A percentile compares a stretch with the other conserved stretches of the same genome.
phyloP scores from a whole-genome alignment of 2,113 vertebrate species.

The Callospermophilus lateralis region DNA sequence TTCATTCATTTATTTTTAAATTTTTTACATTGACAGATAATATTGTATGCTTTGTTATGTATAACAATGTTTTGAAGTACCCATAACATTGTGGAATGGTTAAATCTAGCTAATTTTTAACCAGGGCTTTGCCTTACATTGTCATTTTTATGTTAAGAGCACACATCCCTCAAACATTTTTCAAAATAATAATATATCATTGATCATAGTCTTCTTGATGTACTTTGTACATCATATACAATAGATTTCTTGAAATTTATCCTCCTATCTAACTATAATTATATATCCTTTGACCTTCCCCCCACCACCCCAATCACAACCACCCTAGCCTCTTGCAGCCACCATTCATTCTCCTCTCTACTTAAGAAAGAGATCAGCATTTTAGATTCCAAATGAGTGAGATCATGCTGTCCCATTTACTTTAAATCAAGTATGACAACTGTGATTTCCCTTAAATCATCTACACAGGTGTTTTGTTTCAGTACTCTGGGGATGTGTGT shows the following conservation, averaged over 20 bases:
- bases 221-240: too few relatives aligned
- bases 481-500: neutral
- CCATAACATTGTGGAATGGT: neutral
- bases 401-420: neutral
- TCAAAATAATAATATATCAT: neutral
- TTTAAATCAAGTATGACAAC: neutral
- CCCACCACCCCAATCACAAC: too few relatives aligned
- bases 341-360: neutral
- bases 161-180: neutral
- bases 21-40: neutral
- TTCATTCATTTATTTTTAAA: neutral
- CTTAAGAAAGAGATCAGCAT: neutral
- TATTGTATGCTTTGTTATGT: neutral
- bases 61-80: neutral
- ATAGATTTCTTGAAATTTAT: too few relatives aligned
- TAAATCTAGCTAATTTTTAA: neutral
- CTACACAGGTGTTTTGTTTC: neutral
- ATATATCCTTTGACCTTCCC: too few relatives aligned
- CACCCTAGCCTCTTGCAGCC: too few relatives aligned
- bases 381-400: neutral
- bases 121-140: neutral
- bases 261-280: neutral
- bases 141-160: neutral
- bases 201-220: neutral
- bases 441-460: neutral